Conservation (phyloP, 2,797 vertebrate genomes). For the Pampus argenteus region DNA sequence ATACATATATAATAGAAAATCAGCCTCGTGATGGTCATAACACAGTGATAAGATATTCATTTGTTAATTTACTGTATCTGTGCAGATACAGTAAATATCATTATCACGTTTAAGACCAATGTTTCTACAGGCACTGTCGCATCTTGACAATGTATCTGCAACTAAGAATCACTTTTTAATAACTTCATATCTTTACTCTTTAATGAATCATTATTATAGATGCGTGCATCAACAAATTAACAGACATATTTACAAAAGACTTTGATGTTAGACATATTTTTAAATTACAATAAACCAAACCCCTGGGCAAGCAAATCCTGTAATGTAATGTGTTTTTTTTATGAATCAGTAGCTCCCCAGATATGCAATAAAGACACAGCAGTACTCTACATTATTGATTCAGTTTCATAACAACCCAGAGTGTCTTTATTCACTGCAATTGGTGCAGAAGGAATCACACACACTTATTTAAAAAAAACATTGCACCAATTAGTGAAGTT, state of each 20-base stretch:
- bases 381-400: slow-evolving; percentile 79
- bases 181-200: slow-evolving; percentile 44
- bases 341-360: slow-evolving; percentile 68
- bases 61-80: slow-evolving; percentile 12
- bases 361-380: slow-evolving; percentile 80
- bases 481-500: slow-evolving; percentile 89
- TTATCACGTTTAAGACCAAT: too few species aligned
- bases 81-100: too few species aligned
- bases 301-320: slow-evolving; percentile 62
- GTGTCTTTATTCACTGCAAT: slow-evolving; percentile 74
- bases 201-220: slow-evolving; percentile 56
- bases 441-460: slow-evolving; percentile 62
- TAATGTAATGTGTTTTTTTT: slow-evolving; percentile 65
- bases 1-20: background rate
- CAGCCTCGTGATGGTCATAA: slow-evolving; percentile 4
- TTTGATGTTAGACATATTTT: slow-evolving; percentile 52
- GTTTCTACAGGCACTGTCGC: too few species aligned
- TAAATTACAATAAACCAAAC: slow-evolving; percentile 67
- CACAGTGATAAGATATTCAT: slow-evolving; percentile 21
- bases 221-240: slow-evolving; percentile 57
- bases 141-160: slow-evolving; percentile 45
- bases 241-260: slow-evolving; percentile 58
- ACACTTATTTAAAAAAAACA: slow-evolving; percentile 78
- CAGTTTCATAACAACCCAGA: slow-evolving; percentile 78
- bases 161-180: slow-evolving; percentile 50